Evolutionary conservation across 2,888 invertebrate genomes (phyloP), one percentile per base, ranked within the genome.

Genomic region (Amiota minor): DNA sequence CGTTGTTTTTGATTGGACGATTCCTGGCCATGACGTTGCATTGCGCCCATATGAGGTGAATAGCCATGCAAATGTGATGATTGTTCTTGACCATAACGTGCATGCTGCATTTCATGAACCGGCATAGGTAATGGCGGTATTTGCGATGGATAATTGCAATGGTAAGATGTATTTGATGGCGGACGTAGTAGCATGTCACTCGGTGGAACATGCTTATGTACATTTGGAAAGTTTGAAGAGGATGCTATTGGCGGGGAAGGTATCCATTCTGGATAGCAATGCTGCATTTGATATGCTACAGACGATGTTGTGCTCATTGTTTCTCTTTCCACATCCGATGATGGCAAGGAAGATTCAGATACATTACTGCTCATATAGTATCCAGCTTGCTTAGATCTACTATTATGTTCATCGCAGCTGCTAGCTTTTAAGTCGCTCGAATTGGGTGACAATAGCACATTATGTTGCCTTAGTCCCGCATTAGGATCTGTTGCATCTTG

Each of bases 101-200:
- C 73, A 72, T 53, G 72, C 75, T 9, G 76, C 69, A 74, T 78
- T 10, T 79, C 47, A 79, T 78, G 77, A 50, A 10, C 56, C 3
- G 76, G 75, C 9, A 76, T 71, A 8, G 79, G 77, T 61, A 80
- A 70, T 49, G 81, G 69, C 50, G 76, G 73, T 9, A 76, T 71
- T 6, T 79, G 78, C 50, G 79, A 68, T 50, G 82, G 71, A 76
- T 83, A 87, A 73, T 81, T 87, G 64, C 85, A 88, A 10, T 83
- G 84, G 67, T 87, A 89, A 70, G 81, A 82, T 16, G 85, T 71
- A 53, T 76, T 80, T 50, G 86, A 85, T 23, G 86, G 80, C 71
- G 88, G 84, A 14, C 82, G 84, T 64, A 88, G 79, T 76, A 87
- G 79, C 50, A 85, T 62, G 14, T 87, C 88, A n/a, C 79, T 77